A percentile compares a stretch with the other conserved stretches of the same genome.
phyloP scores from a whole-genome alignment of 2,888 invertebrate genomes.

The Limenitis camilla region DNA sequence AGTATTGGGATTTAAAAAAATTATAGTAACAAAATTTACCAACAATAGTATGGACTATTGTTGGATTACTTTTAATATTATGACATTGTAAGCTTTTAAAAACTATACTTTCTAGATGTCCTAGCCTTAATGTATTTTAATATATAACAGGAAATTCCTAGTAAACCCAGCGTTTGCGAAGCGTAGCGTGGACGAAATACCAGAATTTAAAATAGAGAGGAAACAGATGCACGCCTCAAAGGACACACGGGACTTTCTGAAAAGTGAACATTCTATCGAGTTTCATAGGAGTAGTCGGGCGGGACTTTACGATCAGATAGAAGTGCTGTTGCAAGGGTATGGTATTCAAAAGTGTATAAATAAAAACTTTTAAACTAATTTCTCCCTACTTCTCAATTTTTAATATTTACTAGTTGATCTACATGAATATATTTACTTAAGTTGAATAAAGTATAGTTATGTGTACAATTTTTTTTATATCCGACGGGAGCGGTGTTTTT shows the following conservation, averaged over 20 bases:
- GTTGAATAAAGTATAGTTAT: too few relatives aligned
- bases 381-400: neutral
- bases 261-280: conserved; percentile 49
- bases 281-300: conserved; percentile 78
- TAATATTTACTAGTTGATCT: too few relatives aligned
- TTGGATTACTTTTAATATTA: too few relatives aligned
- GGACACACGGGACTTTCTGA: conserved; percentile 55
- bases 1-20: too few relatives aligned
- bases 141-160: conserved; percentile 55
- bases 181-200: conserved; percentile 50
- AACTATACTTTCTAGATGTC: too few relatives aligned
- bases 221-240: conserved; percentile 60
- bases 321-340: conserved; percentile 77
- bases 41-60: too few relatives aligned
- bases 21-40: too few relatives aligned
- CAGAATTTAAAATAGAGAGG: conserved; percentile 56
- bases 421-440: too few relatives aligned
- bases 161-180: conserved; percentile 69
- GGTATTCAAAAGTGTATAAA: conserved; percentile 33
- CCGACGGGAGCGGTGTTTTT: too few relatives aligned
- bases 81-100: too few relatives aligned
- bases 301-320: conserved; percentile 78
- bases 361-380: neutral
- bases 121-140: neutral
- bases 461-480: too few relatives aligned